Percentiles rank a stretch among this genome's conserved stretches.
These are phyloP conservation scores for Coilia nasus DNA, from an alignment of 2,797 vertebrate species.

Conservation along the genomic window DNA sequence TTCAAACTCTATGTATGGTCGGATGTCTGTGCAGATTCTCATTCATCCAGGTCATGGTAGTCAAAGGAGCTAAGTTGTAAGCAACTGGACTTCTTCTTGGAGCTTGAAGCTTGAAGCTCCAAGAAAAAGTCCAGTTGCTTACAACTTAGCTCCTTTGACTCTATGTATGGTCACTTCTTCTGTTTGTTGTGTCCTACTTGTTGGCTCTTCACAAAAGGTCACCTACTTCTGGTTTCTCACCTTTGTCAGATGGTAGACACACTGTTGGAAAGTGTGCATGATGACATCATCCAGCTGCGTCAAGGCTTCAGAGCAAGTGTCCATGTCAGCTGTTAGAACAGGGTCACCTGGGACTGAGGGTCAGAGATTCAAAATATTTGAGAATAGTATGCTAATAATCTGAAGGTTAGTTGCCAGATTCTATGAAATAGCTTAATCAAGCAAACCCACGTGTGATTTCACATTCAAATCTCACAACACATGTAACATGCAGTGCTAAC, in stretches of 20 bases:
- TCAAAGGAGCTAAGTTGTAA: too few relatives aligned
- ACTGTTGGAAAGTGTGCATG: slow-evolving; percentile 96
- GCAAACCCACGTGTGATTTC: neutral
- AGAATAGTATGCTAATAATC: neutral
- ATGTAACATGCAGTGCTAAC: neutral
- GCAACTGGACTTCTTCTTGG: too few relatives aligned
- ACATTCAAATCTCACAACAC: neutral
- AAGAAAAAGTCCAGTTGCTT: too few relatives aligned
- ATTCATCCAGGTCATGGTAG: too few relatives aligned
- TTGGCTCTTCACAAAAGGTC: neutral
- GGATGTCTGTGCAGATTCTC: too few relatives aligned
- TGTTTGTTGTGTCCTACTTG: neutral
- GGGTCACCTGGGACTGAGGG: slow-evolving; percentile 79
- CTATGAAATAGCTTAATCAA: neutral
- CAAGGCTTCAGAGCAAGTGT: slow-evolving; percentile 90
- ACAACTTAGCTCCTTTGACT: too few relatives aligned
- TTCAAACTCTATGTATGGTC: neutral
- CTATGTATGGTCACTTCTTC: neutral
- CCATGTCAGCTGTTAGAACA: slow-evolving; percentile 86
- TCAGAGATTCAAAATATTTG: slow-evolving; percentile 16
- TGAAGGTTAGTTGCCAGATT: slow-evolving; percentile 18
- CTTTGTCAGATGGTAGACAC: slow-evolving; percentile 95
- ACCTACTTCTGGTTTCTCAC: slow-evolving; percentile 59
- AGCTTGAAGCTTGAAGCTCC: too few relatives aligned
- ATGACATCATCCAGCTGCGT: slow-evolving; percentile 92